A percentile compares a stretch with the other conserved stretches of the same genome.
phyloP scores from a whole-genome alignment of 1,140 invertebrate species.

The Palaemon carinicauda region DNA sequence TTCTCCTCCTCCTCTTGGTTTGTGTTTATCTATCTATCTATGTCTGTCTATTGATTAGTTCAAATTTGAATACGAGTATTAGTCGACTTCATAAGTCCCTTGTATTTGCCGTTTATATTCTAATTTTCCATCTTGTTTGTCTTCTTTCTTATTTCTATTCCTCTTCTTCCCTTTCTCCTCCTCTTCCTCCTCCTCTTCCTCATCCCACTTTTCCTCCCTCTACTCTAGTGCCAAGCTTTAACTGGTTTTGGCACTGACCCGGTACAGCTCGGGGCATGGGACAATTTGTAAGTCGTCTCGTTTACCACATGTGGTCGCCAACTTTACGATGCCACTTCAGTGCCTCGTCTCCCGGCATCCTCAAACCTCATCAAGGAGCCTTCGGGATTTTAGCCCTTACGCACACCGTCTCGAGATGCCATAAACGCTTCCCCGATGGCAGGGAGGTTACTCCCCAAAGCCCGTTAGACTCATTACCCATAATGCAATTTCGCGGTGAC shows the following conservation, averaged over 20 bases:
- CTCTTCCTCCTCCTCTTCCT: not conserved
- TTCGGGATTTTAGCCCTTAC: not conserved
- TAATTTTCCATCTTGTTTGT: too few relatives aligned
- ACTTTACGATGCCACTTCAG: constrained; percentile 49
- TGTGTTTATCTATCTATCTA: too few relatives aligned
- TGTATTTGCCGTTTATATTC: too few relatives aligned
- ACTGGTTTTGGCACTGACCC: constrained; percentile 22
- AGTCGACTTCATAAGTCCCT: not conserved
- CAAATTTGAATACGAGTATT: not conserved
- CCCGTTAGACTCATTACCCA: constrained; percentile 45
- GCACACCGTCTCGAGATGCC: not conserved
- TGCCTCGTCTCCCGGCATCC: not conserved
- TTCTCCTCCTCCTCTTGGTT: too few relatives aligned
- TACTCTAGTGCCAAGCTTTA: not conserved
- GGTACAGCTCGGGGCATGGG: not conserved
- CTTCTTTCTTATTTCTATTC: not conserved
- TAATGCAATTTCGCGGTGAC: constrained; percentile 56
- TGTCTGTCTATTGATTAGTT: too few relatives aligned
- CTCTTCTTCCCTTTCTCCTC: not conserved
- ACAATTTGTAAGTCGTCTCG: constrained; percentile 56
- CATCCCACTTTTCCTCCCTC: not conserved
- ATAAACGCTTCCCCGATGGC: not conserved
- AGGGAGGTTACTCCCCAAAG: not conserved
- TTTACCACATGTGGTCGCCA: constrained; percentile 55
- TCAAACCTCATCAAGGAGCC: not conserved